A percentile compares a stretch with the other conserved stretches of the same genome.
Conservation (phyloP, 2,888 invertebrate species). For the Platynereis dumerilii region DNA sequence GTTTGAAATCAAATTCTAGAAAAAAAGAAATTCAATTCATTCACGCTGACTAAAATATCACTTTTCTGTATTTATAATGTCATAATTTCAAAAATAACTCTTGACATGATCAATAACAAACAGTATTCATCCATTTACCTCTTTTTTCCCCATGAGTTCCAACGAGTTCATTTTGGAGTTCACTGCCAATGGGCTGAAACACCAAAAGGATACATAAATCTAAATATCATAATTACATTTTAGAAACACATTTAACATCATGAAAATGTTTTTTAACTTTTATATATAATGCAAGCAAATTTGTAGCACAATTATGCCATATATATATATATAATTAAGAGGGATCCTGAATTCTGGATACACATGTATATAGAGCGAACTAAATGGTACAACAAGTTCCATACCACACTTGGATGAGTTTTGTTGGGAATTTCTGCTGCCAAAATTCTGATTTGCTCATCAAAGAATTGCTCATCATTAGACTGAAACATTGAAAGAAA, state of each 20-base stretch:
- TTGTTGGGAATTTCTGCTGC: constrained; percentile 77
- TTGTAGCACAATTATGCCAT: no score
- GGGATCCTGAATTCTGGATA: no score
- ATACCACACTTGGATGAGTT: constrained; percentile 73
- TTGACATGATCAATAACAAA: neutral
- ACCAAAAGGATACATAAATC: neutral
- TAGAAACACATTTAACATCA: no score
- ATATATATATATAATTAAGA: no score
- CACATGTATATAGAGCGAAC: no score
- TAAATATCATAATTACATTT: no score
- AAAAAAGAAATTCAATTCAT: constrained; percentile 18
- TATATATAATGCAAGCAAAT: constrained; percentile 33
- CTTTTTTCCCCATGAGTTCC: constrained; percentile 44
- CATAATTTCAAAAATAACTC: neutral
- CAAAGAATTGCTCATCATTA: neutral
- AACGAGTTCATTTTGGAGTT: constrained; percentile 43
- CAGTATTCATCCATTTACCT: constrained; percentile 38
- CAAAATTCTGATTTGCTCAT: neutral
- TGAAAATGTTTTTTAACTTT: constrained; percentile 45
- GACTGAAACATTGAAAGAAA: neutral
- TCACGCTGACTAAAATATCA: no score
- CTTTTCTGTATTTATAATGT: no score
- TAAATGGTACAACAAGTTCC: neutral
- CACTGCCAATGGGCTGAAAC: constrained; percentile 53
- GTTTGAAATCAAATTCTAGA: constrained; percentile 48